phyloP scores from a whole-genome alignment of 1,140 invertebrate species.

The Drosophila sucinea region DNA sequence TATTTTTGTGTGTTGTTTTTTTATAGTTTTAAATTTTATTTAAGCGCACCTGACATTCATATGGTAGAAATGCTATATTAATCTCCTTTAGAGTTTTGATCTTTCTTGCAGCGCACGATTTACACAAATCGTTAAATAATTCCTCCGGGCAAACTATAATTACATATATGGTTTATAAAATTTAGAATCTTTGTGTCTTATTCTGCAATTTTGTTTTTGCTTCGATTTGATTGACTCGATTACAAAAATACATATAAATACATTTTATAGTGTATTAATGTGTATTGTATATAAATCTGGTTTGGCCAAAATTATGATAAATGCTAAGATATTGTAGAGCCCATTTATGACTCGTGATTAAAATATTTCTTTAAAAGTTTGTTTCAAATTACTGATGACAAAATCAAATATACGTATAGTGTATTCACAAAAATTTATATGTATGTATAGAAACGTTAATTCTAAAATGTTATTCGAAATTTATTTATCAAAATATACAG shows the following conservation, averaged over 20 bases:
- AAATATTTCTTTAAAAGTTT: neutral
- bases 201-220: slow-evolving; percentile 17
- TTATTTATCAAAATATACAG: too few relatives aligned
- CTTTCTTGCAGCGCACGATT: slow-evolving; percentile 96
- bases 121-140: slow-evolving; percentile 98
- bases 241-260: neutral
- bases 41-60: slow-evolving; percentile 96
- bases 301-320: slow-evolving; percentile 1
- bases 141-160: slow-evolving; percentile 92
- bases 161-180: slow-evolving; percentile 52
- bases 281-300: slow-evolving; percentile 5
- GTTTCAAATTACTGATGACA: neutral
- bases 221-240: neutral
- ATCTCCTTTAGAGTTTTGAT: slow-evolving; percentile 99
- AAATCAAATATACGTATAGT: neutral
- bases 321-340: neutral
- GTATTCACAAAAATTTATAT: neutral
- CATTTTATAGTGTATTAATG: neutral
- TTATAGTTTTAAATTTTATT: slow-evolving; percentile 26
- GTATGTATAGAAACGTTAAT: too few relatives aligned
- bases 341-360: neutral
- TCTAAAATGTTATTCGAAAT: too few relatives aligned
- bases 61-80: slow-evolving; percentile 99
- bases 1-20: slow-evolving; percentile 8
- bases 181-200: slow-evolving; percentile 37